A percentile compares a stretch with the other conserved stretches of the same genome.
Evolutionary conservation across 2,113 vertebrate genomes (phyloP).

Genomic region (Engraulis encrasicolus): DNA sequence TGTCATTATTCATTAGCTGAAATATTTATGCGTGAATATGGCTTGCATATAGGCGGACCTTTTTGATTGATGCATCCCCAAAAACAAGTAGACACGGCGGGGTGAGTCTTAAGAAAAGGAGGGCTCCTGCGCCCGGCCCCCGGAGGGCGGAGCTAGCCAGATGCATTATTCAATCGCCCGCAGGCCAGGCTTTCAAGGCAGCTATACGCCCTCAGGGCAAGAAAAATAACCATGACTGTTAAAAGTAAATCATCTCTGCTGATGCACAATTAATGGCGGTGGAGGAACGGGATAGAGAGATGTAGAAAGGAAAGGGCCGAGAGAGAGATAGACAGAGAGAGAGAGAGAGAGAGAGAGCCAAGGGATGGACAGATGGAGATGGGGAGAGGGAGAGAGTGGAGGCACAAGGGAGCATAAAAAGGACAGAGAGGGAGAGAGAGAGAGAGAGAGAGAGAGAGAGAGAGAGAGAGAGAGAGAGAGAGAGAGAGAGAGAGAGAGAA

Average conservation of each 20-base stretch:
- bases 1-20: conserved; percentile 91
- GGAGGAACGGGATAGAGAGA: conserved; percentile 73
- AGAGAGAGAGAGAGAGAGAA: no score
- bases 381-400: conserved; percentile 67
- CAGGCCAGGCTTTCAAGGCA: conserved; percentile 98
- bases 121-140: conserved; percentile 91
- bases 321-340: conserved; percentile 69
- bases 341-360: conserved; percentile 45
- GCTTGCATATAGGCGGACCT: conserved; percentile 85
- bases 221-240: conserved; percentile 98
- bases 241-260: conserved; percentile 99
- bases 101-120: conserved; percentile 95
- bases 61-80: conserved; percentile 96
- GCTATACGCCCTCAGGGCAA: conserved; percentile 92
- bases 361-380: neutral
- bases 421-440: conserved; percentile 66
- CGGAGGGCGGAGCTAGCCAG: conserved; percentile 95
- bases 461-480: conserved; percentile 39
- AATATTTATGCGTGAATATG: conserved; percentile 98
- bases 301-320: no score
- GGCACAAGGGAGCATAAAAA: no score
- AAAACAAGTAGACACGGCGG: conserved; percentile 95
- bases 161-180: conserved; percentile 99
- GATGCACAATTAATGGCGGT: conserved; percentile 97
- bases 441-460: conserved; percentile 53